A percentile compares a stretch with the other conserved stretches of the same genome.
Conservation (phyloP, 2,113 vertebrate genomes). For the Pluvialis apricaria region DNA sequence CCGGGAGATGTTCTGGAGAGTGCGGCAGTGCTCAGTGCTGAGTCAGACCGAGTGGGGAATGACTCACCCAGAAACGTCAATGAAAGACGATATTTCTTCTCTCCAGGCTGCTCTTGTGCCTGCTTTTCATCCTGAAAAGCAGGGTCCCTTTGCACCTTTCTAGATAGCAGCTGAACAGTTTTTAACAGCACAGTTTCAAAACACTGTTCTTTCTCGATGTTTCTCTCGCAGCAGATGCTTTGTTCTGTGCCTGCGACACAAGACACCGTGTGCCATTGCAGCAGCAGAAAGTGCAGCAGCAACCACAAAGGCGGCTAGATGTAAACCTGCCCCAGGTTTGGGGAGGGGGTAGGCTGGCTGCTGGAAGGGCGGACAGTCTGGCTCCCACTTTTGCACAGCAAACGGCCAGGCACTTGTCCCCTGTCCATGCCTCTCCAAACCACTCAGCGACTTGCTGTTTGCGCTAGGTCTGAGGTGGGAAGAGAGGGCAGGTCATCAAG, state of each 20-base stretch:
- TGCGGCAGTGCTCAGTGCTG: neutral
- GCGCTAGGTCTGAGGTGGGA: neutral
- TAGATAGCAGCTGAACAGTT: neutral
- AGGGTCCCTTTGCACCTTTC: neutral
- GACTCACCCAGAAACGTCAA: conserved; percentile 11
- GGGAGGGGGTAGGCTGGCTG: neutral
- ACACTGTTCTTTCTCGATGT: neutral
- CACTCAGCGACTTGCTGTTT: neutral
- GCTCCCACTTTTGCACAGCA: neutral
- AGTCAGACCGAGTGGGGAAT: neutral
- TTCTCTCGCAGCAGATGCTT: neutral
- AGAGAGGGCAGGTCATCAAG: neutral
- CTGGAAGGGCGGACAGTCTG: neutral
- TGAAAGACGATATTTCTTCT: neutral
- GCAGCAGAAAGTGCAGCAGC: neutral
- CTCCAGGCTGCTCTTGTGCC: neutral
- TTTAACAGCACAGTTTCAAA: neutral
- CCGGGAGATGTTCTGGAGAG: neutral
- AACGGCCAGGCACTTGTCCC: no score
- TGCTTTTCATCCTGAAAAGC: neutral
- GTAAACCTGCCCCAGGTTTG: neutral
- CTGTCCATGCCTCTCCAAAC: neutral
- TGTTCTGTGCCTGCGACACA: neutral
- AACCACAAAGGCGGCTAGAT: neutral
- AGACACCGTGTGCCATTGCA: rapidly evolving